Conservation (phyloP, 2,797 vertebrate genomes). For the Danionella dracula region DNA sequence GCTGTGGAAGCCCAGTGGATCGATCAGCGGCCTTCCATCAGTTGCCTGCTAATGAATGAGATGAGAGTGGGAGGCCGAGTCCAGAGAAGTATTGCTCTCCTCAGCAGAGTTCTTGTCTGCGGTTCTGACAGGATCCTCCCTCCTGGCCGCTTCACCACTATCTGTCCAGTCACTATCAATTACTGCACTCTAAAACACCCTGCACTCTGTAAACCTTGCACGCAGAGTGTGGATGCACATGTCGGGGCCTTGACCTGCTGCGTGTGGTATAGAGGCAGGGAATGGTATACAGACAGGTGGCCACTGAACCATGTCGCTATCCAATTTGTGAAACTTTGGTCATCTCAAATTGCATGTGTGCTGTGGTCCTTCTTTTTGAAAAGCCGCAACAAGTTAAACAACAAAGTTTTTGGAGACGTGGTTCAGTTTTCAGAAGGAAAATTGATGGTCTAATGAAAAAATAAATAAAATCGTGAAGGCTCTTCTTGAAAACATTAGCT, state of each 20-base stretch:
- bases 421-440: background rate
- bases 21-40: conserved; percentile 39
- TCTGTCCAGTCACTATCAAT: conserved; percentile 73
- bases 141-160: conserved; percentile 49
- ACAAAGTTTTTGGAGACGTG: background rate
- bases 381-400: no score
- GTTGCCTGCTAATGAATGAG: conserved; percentile 36
- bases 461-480: no score
- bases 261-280: background rate
- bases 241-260: conserved; percentile 17
- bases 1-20: conserved; percentile 20
- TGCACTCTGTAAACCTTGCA: background rate
- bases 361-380: background rate
- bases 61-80: conserved; percentile 14
- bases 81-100: conserved; percentile 37
- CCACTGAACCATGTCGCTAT: conserved; percentile 11
- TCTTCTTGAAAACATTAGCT: no score
- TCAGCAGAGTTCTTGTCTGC: conserved; percentile 46
- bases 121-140: conserved; percentile 59
- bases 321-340: conserved; percentile 21
- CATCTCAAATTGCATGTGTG: background rate
- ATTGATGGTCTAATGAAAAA: no score
- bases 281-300: conserved; percentile 49
- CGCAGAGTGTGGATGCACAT: conserved; percentile 10
- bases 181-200: conserved; percentile 39